Evolutionary conservation across 2,797 vertebrate genomes (phyloP), one percentile per base, ranked within the genome.

Genomic region (Halcyon badia): DNA sequence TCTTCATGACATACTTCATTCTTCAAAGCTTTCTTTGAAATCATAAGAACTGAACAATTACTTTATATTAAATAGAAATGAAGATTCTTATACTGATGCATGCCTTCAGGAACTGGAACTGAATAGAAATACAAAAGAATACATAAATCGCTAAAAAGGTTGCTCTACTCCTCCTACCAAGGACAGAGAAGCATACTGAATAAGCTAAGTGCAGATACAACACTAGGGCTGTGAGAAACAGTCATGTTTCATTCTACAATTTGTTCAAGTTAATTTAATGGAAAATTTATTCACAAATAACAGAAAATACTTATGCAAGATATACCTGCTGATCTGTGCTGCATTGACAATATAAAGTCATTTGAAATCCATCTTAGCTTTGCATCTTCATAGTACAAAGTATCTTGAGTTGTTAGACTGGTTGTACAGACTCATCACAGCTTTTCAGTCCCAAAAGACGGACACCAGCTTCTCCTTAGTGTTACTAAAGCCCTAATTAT

Each of bases 21-120:
- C 2, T 5, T 28, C 42, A 28, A 89, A 66, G 11, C 0, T 51
- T 61, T 91, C 37, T 72, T 83, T 81, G 65, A 64, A 90, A 88
- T 24, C 0, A 0, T 14, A 21, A 17, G 6, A 68, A 3, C 12
- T 41, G 84, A 49, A 25, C 0, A 21, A 48, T 21, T 48, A 16
- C 25, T 87, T 93, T 31, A 78, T 19, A 19, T 24, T 49, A 64
- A 77, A 66, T 9, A 6, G 31, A 91, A 83, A 66, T 56, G 1
- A 84, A 70, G 17, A 52, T 70, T 76, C 22, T 80, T 60, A 11
- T 42, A 16, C 3, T 11, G 21, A 39, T 49, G 3, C 6, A 65
- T 20, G 25, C 11, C 30, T 78, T 77, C 52, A 64, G 46, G 24
- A 86, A 44, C 10, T 52, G 35, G 35, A 68, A 44, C 13, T 28